phyloP scores from a whole-genome alignment of 2,113 vertebrate genomes.

The Baryphthengus martii region DNA sequence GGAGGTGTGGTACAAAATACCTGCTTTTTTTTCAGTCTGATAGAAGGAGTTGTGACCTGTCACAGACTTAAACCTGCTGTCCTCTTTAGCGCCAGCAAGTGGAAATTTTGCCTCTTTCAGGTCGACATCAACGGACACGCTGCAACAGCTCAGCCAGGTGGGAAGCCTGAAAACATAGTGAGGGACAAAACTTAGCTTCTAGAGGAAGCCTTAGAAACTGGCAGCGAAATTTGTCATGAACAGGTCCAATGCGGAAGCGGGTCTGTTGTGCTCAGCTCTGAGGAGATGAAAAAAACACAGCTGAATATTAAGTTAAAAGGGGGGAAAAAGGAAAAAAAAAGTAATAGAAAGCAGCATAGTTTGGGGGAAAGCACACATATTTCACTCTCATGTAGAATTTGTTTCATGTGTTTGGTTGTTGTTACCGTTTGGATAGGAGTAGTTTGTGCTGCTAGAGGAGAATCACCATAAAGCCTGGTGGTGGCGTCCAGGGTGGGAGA shows the following conservation, averaged over 20 bases:
- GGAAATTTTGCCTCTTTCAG: not conserved
- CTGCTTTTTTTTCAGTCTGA: not conserved
- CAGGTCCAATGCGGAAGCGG: not conserved
- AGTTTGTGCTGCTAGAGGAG: not conserved
- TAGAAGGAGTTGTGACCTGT: not conserved
- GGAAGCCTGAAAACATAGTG: not conserved
- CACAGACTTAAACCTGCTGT: not conserved
- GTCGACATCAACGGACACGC: not conserved
- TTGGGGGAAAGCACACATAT: not conserved
- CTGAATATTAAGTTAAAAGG: not conserved
- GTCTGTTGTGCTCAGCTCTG: not conserved
- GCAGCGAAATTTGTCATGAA: not conserved
- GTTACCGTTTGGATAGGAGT: not conserved
- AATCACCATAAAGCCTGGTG: not conserved
- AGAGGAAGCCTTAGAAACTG: not conserved
- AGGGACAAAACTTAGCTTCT: not conserved
- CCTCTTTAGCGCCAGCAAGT: not conserved
- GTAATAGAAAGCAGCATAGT: not conserved
- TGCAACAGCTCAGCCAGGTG: not conserved
- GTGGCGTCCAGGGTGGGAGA: accelerated
- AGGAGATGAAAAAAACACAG: not conserved
- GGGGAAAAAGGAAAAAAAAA: no score
- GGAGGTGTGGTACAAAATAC: not conserved
- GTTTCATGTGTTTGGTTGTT: not conserved
- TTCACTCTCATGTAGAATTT: not conserved